These are phyloP conservation scores for Micrasema minimum DNA, from an alignment of 1,140 invertebrate species.

Conservation along the genomic window DNA sequence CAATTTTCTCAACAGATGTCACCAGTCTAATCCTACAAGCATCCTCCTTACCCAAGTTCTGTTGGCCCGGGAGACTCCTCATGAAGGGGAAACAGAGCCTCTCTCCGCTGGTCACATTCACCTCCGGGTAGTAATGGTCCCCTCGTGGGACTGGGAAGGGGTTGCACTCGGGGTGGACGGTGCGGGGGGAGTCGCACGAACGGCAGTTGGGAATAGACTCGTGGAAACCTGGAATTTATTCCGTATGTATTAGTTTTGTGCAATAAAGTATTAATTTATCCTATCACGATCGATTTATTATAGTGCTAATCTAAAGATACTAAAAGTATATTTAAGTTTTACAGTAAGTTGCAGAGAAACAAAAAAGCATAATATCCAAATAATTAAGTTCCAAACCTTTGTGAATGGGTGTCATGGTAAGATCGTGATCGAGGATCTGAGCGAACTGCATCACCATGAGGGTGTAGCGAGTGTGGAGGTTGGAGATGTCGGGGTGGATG, in stretches of 20 bases:
- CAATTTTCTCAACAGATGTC: no score
- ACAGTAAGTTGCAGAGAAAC: no score
- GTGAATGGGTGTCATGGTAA: conserved; percentile 91
- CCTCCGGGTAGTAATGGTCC: conserved; percentile 86
- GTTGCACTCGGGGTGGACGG: conserved; percentile 91
- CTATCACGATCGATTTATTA: no score
- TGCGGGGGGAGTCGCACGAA: conserved; percentile 82
- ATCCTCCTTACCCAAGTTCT: conserved; percentile 69
- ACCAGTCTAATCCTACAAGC: no score
- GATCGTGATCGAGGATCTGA: conserved; percentile 91
- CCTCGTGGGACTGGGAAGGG: conserved; percentile 85
- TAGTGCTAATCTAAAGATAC: no score
- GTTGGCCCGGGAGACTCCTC: conserved; percentile 89
- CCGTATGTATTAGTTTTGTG: background rate
- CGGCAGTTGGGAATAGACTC: conserved; percentile 87
- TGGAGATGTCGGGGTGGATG: conserved; percentile 90
- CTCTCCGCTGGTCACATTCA: conserved; percentile 82
- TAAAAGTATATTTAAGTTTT: no score
- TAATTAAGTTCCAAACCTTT: conserved; percentile 71
- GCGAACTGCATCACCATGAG: conserved; percentile 94
- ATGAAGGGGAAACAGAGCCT: conserved; percentile 93
- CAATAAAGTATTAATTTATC: background rate
- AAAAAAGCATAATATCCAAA: no score
- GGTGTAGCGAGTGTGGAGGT: conserved; percentile 87
- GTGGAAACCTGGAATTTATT: conserved; percentile 72